Evolutionary conservation across 2,797 vertebrate species (phyloP).

Genomic region (Macroramphosus scolopax): DNA sequence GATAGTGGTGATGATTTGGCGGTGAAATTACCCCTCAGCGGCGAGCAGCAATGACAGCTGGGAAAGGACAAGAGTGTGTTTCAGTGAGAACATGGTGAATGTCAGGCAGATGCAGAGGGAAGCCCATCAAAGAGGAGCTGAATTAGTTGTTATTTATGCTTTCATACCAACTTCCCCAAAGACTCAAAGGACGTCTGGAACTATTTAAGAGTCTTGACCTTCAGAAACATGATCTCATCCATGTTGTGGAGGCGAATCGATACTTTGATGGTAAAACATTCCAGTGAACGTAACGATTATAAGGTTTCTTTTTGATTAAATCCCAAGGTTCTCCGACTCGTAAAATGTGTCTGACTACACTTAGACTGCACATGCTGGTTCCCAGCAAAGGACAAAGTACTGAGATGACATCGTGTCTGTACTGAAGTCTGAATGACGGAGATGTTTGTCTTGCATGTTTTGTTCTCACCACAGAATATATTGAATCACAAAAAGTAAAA

Average conservation of each 20-base stretch:
- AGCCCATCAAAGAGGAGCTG: constrained; percentile 29
- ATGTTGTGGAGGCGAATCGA: background rate
- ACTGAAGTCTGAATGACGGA: no score
- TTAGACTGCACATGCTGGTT: no score
- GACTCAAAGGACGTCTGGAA: constrained; percentile 5
- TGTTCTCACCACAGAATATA: no score
- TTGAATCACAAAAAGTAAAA: no score
- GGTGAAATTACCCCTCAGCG: constrained; percentile 34
- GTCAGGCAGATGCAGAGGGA: constrained; percentile 43
- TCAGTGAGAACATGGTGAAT: constrained; percentile 29
- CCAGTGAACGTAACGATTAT: background rate
- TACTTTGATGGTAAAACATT: constrained; percentile 1
- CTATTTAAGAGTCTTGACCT: constrained; percentile 6
- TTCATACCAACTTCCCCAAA: constrained; percentile 11
- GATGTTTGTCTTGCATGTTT: no score
- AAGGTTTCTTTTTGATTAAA: background rate
- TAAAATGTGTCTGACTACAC: constrained; percentile 1
- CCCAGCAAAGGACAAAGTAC: no score
- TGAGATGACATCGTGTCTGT: no score
- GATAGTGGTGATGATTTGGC: constrained; percentile 47
- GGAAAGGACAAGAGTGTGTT: constrained; percentile 35
- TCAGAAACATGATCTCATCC: background rate
- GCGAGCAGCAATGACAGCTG: constrained; percentile 37
- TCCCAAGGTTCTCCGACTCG: background rate
- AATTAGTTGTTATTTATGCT: constrained; percentile 38